Conservation (phyloP, 2,888 invertebrate species). For the Tigriopus californicus region DNA sequence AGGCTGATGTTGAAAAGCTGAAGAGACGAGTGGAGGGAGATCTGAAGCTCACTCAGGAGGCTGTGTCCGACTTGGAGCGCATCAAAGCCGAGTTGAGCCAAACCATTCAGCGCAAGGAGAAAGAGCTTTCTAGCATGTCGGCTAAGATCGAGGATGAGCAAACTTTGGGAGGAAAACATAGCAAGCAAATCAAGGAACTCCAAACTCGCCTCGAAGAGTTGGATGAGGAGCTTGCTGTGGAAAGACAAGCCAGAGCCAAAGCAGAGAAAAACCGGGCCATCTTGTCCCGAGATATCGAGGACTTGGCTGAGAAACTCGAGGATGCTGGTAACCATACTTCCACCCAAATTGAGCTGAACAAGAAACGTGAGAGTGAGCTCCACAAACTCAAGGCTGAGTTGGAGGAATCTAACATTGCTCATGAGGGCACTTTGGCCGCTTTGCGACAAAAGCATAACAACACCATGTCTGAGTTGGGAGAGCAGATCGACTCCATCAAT, state of each 20-base stretch:
- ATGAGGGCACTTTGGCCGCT: conserved; percentile 86
- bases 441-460: conserved; percentile 99
- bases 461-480: conserved; percentile 96
- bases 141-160: conserved; percentile 55
- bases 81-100: conserved; percentile 95
- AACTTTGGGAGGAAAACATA: conserved; percentile 54
- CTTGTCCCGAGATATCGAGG: conserved; percentile 88
- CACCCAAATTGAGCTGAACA: conserved; percentile 97
- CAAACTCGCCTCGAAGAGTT: conserved; percentile 96
- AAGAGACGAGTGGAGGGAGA: conserved; percentile 98
- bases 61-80: conserved; percentile 86
- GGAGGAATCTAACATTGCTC: conserved; percentile 96
- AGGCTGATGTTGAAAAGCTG: conserved; percentile 89
- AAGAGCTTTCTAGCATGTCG: conserved; percentile 83
- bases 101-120: conserved; percentile 95
- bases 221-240: conserved; percentile 98
- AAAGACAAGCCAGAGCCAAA: conserved; percentile 89
- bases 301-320: conserved; percentile 88
- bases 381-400: conserved; percentile 95
- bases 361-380: conserved; percentile 98
- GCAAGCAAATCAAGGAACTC: conserved; percentile 99
- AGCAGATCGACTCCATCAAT: conserved; percentile 99
- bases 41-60: conserved; percentile 93
- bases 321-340: conserved; percentile 98
- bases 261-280: conserved; percentile 67